Base-by-base conservation (phyloP, 2,797 vertebrate species). In the Hydrocynus forskahlii region DNA sequence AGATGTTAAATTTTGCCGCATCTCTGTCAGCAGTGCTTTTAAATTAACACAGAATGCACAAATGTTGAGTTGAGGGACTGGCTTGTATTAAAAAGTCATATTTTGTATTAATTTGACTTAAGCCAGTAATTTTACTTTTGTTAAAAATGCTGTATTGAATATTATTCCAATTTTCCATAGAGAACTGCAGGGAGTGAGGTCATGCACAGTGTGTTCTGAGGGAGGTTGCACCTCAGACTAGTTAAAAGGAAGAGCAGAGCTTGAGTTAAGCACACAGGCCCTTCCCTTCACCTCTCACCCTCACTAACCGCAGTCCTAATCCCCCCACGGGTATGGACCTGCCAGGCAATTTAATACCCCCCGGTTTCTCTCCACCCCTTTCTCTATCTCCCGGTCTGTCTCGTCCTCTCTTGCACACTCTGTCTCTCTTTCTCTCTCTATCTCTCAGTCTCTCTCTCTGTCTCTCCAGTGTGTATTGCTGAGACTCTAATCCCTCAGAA, bases 161-260 rank as follows among this genome's bases (percentile, higher is more conserved):
- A 48, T 48, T 48, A 48, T 48, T 48, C 9, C 12, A 12, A 48
- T 48, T 13, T 1, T 45, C 7, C 12, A n/a, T 21, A 45, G n/a
- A 21, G 43, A n/a, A 35, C 35, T 67, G 64, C 8, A 21, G 19
- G 1, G 19, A 38, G 7, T 45, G 13, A 13, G 38, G 38, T 25
- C 5, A 10, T 38, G 38, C 13, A 12, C 43, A 13, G 38, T 45
- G 19, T 45, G 62, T 8, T 68, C 4, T 25, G 43, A n/a, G 43
- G 29, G 6, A 25, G 43, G 74, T 67, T 71, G 81, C 83, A 87
- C 86, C 86, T 82, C 40, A 5, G 82, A 84, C 83, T 89, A 81
- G 83, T 52, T 48, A 35, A 68, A 68, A 73, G 21, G 59, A 59
- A 64, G 17, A 2, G 3, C 45, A 40, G 43, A 10, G 14, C 40